Evolutionary conservation across 2,888 invertebrate genomes (phyloP), one percentile per base, ranked within the genome.

Genomic region (Gymnoscelis rufifasciata): DNA sequence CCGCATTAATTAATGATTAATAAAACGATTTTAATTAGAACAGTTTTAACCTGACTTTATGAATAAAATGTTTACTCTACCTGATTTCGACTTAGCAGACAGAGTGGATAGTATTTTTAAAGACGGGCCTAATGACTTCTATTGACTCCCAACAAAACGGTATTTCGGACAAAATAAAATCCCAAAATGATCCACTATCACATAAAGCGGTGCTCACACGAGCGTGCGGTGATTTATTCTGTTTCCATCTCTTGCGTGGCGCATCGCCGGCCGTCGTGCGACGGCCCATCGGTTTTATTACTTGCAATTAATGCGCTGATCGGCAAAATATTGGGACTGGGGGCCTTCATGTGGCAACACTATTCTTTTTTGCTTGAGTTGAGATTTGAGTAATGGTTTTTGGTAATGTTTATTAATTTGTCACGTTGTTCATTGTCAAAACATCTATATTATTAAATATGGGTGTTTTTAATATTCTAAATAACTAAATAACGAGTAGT

Each of bases 231-330:
- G 80, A 83, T 83, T 82, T 81, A 82, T 78, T 59, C 68, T 62
- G 59, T 62, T 59, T 65, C 67, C 68, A 70, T 65, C 64, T 70
- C 64, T 60, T 63, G 65, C 65, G 74, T 79, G 69, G 60, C 61
- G 63, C 66, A 71, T 73, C 67, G 66, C 65, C 72, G 64, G 59
- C 70, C 73, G 72, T 69, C 68, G 39, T 37, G 42, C 56, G n/a
- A 74, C 63, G 81, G 61, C 68, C 72, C 82, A 78, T 80, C 75
- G 73, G 66, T 71, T 79, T 82, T 74, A 80, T 75, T 77, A 73
- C 73, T 68, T 62, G 66, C 77, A 76, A 81, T 83, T 79, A 81
- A 80, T 80, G 71, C 62, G 56, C 60, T 55, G 69, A 75, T 78
- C 67, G 69, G 60, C 68, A 68, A 72, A 77, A 78, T 74, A 76